Evolutionary conservation across 1,140 invertebrate genomes (phyloP), one percentile per base, ranked within the genome.

Genomic region (Tribolium madens): DNA sequence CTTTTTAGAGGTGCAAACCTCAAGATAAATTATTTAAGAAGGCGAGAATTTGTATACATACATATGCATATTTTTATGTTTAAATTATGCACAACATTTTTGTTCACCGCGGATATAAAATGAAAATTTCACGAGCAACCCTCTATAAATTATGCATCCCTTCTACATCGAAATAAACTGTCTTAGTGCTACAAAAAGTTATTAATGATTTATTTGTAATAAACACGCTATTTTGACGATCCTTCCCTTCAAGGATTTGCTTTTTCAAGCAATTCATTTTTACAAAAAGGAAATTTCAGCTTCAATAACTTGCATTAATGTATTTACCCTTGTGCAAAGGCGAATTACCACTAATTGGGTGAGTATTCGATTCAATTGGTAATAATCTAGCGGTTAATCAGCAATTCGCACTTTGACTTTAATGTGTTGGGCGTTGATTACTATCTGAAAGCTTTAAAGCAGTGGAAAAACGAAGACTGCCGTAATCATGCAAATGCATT

Each of bases 151-250:
- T 60, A 60, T 60, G 12, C 53, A 60, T 31, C 26, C 7, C n/a
- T 26, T 12, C 13, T 2, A 21, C 18, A 36, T 36, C 21, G 57
- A 15, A 64, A 64, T 33, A 33, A 64, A 64, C 26, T 33, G 26
- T 64, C 26, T 64, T 7, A 33, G 26, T n/a, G 26, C 36, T 33
- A 10, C 3, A 10, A 26, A 12, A 36, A 33, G 10, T 64, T 64
- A 64, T 64, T 64, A 64, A 33, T 33, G 57, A 64, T 64, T 64
- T 64, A 64, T 64, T 42, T 64, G 14, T 36, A 64, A 64, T 64
- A 64, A 64, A 14, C 57, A 64, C 57, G 57, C 57, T 36, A 33
- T 64, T 64, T 64, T 64, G 10, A 33, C 57, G 17, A 7, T 60
- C 12, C 18, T 18, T 26, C 53, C 53, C 53, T 26, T 31, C 26